A percentile compares a stretch with the other conserved stretches of the same genome.
Evolutionary conservation across 2,113 vertebrate species (phyloP).

Genomic region (Garra rufa): DNA sequence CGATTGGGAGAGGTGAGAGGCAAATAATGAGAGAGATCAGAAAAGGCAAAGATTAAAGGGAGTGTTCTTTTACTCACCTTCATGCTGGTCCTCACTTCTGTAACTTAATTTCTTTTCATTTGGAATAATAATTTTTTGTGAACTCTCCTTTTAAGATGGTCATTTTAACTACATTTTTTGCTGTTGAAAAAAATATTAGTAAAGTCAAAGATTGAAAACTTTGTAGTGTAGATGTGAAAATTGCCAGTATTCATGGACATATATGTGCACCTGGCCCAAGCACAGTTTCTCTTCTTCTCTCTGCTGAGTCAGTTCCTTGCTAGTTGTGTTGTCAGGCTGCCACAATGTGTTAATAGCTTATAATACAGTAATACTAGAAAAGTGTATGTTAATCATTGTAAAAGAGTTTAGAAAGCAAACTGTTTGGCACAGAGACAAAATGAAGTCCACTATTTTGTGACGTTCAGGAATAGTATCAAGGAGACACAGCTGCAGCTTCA

Average conservation of each 20-base stretch:
- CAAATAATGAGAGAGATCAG: not conserved
- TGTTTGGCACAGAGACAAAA: not conserved
- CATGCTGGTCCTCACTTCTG: not conserved
- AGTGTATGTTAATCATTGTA: not conserved
- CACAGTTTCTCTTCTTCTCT: not conserved
- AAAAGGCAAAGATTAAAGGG: not conserved
- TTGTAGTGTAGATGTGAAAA: not conserved
- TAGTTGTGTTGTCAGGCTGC: not conserved
- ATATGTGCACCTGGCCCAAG: not conserved
- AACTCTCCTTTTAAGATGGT: not conserved
- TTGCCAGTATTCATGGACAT: not conserved
- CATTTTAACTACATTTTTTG: not conserved
- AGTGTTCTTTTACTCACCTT: not conserved
- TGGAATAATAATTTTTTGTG: not conserved
- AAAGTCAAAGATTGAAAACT: not conserved
- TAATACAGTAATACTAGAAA: not conserved
- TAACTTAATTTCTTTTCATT: not conserved
- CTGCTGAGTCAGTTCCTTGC: not conserved
- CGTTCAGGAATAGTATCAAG: not conserved
- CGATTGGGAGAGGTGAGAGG: not conserved
- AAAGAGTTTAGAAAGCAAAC: not conserved
- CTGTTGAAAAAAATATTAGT: not conserved
- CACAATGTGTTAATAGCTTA: not conserved
- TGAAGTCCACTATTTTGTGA: not conserved
- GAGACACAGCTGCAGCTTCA: not conserved